Conservation (phyloP, 2,113 vertebrate species). For the Nanorana parkeri region DNA sequence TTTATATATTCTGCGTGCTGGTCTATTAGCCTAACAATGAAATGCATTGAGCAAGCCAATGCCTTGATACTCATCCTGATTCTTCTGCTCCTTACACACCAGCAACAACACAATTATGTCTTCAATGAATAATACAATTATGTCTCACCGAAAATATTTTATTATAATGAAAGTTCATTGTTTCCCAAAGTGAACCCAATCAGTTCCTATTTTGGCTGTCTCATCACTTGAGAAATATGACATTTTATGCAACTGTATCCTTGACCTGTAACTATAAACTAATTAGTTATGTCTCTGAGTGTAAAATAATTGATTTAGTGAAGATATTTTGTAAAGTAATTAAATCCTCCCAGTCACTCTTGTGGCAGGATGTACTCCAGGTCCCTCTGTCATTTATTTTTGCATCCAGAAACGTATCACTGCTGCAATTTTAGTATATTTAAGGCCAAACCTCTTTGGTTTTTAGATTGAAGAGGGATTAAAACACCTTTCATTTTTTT, state of each 20-base stretch:
- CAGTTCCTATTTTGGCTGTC: conserved; percentile 17
- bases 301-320: conserved; percentile 42
- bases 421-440: neutral
- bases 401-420: neutral
- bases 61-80: neutral
- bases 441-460: too few relatives aligned
- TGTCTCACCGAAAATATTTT: neutral
- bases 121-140: too few relatives aligned
- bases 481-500: too few relatives aligned
- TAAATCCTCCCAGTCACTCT: conserved; percentile 7
- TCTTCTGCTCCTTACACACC: neutral
- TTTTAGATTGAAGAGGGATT: too few relatives aligned
- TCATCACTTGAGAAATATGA: conserved; percentile 10
- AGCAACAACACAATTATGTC: neutral
- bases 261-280: conserved; percentile 47
- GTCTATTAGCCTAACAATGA: neutral
- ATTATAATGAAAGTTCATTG: conserved; percentile 9
- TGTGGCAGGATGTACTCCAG: neutral
- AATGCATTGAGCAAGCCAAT: neutral
- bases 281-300: conserved; percentile 35
- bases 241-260: conserved; percentile 26
- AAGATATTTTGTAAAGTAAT: conserved; percentile 39
- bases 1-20: neutral
- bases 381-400: conserved; percentile 9
- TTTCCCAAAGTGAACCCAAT: conserved; percentile 20